Conservation (phyloP, 2,113 vertebrate genomes). For the Melanocharis versteri region DNA sequence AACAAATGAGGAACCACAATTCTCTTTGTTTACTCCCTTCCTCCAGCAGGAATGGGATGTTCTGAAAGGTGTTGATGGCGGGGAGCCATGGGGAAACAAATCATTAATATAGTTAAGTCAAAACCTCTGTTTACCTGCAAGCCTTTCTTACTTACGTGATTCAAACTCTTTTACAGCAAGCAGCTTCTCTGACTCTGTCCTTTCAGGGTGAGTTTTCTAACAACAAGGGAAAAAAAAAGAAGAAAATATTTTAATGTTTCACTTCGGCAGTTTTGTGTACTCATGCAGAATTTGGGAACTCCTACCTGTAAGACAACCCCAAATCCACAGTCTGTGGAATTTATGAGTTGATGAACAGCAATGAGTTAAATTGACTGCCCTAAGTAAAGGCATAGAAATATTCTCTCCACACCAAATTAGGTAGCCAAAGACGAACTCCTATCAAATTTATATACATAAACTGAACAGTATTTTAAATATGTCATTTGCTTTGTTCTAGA, state of each 20-base stretch:
- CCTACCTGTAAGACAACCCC: not conserved
- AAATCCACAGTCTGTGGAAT: not conserved
- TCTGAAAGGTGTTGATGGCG: not conserved
- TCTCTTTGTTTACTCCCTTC: not conserved
- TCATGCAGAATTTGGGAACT: not conserved
- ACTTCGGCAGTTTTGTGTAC: not conserved
- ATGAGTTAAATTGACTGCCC: not conserved
- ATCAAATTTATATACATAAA: constrained; percentile 54
- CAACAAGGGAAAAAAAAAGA: not conserved
- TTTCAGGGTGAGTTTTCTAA: constrained; percentile 85
- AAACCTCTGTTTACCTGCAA: not conserved
- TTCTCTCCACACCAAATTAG: not conserved
- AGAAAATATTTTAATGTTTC: not conserved
- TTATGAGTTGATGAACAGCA: not conserved
- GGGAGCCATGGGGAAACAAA: not conserved
- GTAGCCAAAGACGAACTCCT: constrained; percentile 16
- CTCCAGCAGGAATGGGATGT: not conserved
- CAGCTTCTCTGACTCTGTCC: constrained; percentile 82
- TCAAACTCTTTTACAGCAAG: constrained; percentile 86
- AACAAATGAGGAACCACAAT: not conserved
- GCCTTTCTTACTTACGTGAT: constrained; percentile 82
- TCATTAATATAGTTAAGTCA: not conserved
- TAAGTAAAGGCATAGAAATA: not conserved
- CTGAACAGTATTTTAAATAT: constrained; percentile 59
- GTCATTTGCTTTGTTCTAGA: constrained; percentile 71